Conservation (phyloP, 2,113 vertebrate species). For the Arvicanthis niloticus region DNA sequence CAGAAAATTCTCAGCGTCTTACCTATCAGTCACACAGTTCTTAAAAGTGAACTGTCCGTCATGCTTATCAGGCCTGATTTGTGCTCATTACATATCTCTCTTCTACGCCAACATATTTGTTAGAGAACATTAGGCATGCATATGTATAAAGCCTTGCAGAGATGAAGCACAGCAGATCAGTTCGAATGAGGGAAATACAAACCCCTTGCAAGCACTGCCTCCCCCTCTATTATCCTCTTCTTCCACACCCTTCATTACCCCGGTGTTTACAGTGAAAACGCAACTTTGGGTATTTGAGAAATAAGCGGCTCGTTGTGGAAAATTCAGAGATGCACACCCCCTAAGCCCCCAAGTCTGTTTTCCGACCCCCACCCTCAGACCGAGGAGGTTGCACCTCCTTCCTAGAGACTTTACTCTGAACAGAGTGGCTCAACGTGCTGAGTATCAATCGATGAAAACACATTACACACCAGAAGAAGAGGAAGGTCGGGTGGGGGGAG, state of each 20-base stretch:
- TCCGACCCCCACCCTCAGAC: constrained; percentile 53
- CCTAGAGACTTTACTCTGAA: constrained; percentile 78
- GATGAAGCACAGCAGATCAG: constrained; percentile 64
- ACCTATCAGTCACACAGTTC: background rate
- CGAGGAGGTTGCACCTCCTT: constrained; percentile 75
- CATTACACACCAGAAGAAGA: constrained; percentile 78
- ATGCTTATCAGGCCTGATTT: background rate
- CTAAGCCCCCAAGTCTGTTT: constrained; percentile 53
- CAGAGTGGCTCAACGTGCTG: constrained; percentile 66
- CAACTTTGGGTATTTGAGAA: constrained; percentile 69
- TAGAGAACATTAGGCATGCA: background rate
- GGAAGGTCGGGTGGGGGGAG: constrained; percentile 68
- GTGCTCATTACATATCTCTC: background rate
- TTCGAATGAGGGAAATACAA: constrained; percentile 52
- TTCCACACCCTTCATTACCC: constrained; percentile 1
- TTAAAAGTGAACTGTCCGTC: constrained; percentile 77
- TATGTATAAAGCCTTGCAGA: constrained; percentile 43
- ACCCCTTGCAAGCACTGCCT: background rate
- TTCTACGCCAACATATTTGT: constrained; percentile 25
- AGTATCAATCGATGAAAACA: constrained; percentile 82
- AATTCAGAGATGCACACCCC: background rate
- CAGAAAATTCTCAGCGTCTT: constrained; percentile 53
- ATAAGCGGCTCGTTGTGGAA: constrained; percentile 55
- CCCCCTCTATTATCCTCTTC: background rate
- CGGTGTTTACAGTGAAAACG: background rate